phyloP scores from a whole-genome alignment of 2,113 vertebrate species.

The Nothoprocta perdicaria region DNA sequence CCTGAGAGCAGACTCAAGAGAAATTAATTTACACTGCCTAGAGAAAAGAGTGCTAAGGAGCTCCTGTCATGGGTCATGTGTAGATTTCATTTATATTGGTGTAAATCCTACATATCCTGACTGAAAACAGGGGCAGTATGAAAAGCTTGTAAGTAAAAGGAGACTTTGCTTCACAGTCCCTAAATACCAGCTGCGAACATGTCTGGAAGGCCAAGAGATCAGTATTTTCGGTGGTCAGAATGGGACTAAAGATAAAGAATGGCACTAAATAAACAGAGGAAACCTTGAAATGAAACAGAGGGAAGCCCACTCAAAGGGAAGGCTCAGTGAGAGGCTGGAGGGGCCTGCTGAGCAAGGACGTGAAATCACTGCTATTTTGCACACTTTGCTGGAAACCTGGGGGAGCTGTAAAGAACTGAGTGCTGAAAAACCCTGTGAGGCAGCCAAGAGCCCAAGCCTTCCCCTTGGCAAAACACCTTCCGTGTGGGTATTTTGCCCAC shows the following conservation, averaged over 20 bases:
- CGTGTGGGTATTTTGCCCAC: background rate
- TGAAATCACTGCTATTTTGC: background rate
- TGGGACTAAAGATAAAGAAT: background rate
- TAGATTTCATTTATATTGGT: conserved; percentile 20
- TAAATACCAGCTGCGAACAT: background rate
- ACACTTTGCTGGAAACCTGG: background rate
- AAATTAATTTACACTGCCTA: conserved; percentile 51
- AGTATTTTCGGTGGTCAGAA: background rate
- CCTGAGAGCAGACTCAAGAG: conserved; percentile 26
- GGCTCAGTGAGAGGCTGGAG: background rate
- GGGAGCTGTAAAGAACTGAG: background rate
- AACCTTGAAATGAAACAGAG: background rate
- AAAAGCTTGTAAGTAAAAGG: conserved; percentile 6
- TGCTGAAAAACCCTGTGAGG: background rate
- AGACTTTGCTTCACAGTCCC: conserved; percentile 9
- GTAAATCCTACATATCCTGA: conserved; percentile 43
- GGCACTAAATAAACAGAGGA: background rate
- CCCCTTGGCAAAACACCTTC: background rate
- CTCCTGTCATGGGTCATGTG: conserved; percentile 19
- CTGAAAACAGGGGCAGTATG: background rate
- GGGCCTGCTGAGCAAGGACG: background rate
- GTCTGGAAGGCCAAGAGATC: background rate
- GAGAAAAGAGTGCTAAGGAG: conserved; percentile 29
- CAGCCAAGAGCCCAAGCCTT: background rate
- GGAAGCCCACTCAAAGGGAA: background rate